Evolutionary conservation across 2,113 vertebrate genomes (phyloP).

Genomic region (Sebastes schlegelii): DNA sequence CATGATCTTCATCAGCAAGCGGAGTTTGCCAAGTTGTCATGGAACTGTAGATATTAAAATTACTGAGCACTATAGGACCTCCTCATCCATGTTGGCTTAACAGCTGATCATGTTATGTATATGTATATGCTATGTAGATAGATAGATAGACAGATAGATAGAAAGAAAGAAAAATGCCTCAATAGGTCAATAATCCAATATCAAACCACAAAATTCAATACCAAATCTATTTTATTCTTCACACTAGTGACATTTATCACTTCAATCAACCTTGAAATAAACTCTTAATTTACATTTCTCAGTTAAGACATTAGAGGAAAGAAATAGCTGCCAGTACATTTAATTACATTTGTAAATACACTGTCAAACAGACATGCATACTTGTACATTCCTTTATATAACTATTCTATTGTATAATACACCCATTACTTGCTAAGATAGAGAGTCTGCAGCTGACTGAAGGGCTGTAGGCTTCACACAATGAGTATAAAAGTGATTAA

Average conservation of each 20-base stretch:
- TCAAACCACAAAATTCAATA: neutral
- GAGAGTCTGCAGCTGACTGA: neutral
- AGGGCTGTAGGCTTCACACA: conserved; percentile 1
- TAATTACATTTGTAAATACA: conserved; percentile 6
- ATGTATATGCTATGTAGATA: too few relatives aligned
- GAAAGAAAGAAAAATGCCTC: neutral
- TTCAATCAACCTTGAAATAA: neutral
- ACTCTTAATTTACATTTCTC: neutral
- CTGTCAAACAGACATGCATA: neutral
- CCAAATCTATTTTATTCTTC: conserved; percentile 3
- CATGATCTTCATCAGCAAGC: too few relatives aligned
- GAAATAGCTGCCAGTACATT: neutral
- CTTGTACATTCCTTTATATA: neutral
- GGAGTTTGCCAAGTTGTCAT: too few relatives aligned
- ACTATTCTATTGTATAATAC: neutral
- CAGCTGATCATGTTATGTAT: too few relatives aligned
- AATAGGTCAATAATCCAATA: neutral
- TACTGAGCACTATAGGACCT: too few relatives aligned
- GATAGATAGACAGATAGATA: too few relatives aligned
- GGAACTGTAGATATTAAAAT: too few relatives aligned
- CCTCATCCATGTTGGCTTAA: too few relatives aligned
- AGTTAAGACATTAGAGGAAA: neutral
- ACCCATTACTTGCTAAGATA: neutral
- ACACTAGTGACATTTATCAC: neutral
- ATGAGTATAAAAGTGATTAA: conserved; percentile 6